Base-by-base conservation (phyloP, 2,888 invertebrate genomes). In the Calameuta filiformis region DNA sequence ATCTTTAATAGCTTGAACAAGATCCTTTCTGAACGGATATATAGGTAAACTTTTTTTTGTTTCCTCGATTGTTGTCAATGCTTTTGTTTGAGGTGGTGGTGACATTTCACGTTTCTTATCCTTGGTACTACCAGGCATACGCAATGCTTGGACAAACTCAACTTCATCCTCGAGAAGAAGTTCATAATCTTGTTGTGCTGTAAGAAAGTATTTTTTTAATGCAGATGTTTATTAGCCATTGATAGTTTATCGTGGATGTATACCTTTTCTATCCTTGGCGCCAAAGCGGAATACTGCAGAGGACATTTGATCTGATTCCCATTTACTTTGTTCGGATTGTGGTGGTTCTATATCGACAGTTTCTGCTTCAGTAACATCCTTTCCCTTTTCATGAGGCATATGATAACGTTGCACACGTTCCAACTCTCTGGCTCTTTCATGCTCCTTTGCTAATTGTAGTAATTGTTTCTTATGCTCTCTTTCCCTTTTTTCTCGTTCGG, bases 251-350 rank as follows among this genome's bases (percentile, higher is more conserved):
- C 77, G 78, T 33, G 83, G 4, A 69, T 69, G n/a, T 68, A 11
- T 78, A 86, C 87, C 89, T 83, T 92, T 91, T 30, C 96, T 95
- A 93, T 99, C 97, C 92, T 96, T 97, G 0, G 99, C 97, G 12
- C 99, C 99, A 93, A 98, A 98, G 87, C 96, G 96, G 89, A 97
- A 97, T 77, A 97, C 95, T 3, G 98, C 99, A 6, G 97, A 97
- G 76, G 96, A 96, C 92, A 99, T 96, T 92, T 98, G 98, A 90
- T 99, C 99, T 80, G 98, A 97, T 92, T 99, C 99, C 99, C 99
- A 99, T 93, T 98, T 98, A 85, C 96, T 95, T 92, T 97, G 97
- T 85, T 97, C 97, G 0, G 96, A 96, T 89, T 96, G 96, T 0
- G 96, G 96, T 81, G 95, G 93, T 86, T 95, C 91, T 12, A 82